Evolutionary conservation across 1,140 invertebrate species (phyloP).

Genomic region (Calycopis cecrops): DNA sequence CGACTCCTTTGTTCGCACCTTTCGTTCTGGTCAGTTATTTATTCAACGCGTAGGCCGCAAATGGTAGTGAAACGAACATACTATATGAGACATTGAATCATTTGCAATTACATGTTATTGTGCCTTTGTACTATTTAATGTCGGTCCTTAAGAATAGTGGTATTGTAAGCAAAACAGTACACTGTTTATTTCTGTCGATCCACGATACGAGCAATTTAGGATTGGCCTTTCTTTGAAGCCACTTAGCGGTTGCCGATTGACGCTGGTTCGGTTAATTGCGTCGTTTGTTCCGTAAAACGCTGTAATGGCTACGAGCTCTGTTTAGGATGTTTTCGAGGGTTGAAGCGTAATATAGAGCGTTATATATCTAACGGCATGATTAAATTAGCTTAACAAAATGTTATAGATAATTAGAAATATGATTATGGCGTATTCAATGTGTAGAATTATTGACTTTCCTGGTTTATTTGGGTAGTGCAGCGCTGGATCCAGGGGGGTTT

Average conservation of each 20-base stretch:
- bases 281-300: constrained; percentile 23
- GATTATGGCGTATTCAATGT: too few relatives aligned
- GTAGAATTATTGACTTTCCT: too few relatives aligned
- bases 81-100: constrained; percentile 65
- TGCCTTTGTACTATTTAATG: constrained; percentile 65
- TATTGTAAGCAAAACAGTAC: constrained; percentile 68
- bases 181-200: constrained; percentile 61
- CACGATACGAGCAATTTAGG: constrained; percentile 44
- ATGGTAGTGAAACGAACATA: constrained; percentile 44
- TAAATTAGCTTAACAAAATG: too few relatives aligned
- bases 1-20: constrained; percentile 2
- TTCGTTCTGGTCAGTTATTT: constrained; percentile 17
- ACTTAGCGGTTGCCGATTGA: constrained; percentile 36
- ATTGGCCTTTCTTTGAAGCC: constrained; percentile 36
- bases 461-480: too few relatives aligned
- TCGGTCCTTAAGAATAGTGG: constrained; percentile 48
- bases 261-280: constrained; percentile 31
- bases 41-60: constrained; percentile 49
- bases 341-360: background rate
- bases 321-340: constrained; percentile 1
- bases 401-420: too few relatives aligned
- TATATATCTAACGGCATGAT: too few relatives aligned
- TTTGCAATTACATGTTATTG: constrained; percentile 73
- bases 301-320: background rate
- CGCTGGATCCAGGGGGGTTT: too few relatives aligned